Conservation (phyloP, 2,888 invertebrate species). For the Cataglyphis livida region DNA sequence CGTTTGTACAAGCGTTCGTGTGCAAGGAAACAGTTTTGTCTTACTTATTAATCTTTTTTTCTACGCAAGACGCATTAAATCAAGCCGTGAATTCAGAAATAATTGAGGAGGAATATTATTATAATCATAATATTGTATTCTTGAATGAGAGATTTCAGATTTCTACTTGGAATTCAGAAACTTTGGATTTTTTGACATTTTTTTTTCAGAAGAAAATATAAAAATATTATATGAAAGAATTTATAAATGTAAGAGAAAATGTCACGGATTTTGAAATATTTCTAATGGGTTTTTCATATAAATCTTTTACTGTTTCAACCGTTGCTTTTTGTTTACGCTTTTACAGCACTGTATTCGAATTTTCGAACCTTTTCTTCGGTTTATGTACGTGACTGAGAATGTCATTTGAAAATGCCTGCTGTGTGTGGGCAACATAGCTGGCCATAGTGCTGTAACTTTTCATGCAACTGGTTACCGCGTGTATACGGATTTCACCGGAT, state of each 20-base stretch:
- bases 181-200: neutral
- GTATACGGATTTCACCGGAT: conserved; percentile 25
- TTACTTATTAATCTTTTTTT: neutral
- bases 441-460: conserved; percentile 11
- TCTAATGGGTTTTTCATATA: neutral
- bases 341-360: neutral
- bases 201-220: neutral
- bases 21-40: neutral
- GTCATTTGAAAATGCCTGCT: neutral
- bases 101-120: neutral
- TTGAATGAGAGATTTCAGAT: too few species aligned
- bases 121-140: neutral
- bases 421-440: neutral
- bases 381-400: conserved; percentile 10
- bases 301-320: neutral
- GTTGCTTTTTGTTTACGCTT: neutral
- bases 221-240: neutral
- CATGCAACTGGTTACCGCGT: conserved; percentile 1
- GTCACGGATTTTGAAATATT: neutral
- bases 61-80: neutral
- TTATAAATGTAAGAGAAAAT: neutral
- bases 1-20: neutral
- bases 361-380: neutral
- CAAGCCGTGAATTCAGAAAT: neutral
- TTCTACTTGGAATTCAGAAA: neutral